phyloP scores from a whole-genome alignment of 37 sponge, comb jelly and placozoan species.

The Mnemiopsis leidyi region DNA sequence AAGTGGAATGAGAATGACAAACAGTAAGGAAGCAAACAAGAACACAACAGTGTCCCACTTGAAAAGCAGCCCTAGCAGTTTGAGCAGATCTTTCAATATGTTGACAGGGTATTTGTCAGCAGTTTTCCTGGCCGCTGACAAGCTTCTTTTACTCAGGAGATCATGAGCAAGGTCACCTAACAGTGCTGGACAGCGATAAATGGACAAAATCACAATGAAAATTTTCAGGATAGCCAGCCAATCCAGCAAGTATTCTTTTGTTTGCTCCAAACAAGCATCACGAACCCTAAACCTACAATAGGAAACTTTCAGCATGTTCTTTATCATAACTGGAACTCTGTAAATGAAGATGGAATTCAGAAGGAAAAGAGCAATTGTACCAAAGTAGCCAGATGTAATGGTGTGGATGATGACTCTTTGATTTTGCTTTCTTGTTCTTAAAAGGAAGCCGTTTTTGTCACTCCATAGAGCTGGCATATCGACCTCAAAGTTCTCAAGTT shows the following conservation, averaged over 20 bases:
- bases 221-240: constrained; percentile 32
- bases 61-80: neutral
- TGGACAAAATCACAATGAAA: neutral
- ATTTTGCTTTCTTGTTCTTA: constrained; percentile 51
- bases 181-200: constrained; percentile 39
- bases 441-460: constrained; percentile 25
- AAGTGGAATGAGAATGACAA: constrained; percentile 50
- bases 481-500: neutral
- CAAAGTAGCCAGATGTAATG: constrained; percentile 40
- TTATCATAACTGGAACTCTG: constrained; percentile 24
- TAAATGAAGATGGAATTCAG: constrained; percentile 19
- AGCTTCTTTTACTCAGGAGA: constrained; percentile 12
- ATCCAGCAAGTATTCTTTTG: neutral
- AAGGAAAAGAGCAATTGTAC: constrained; percentile 9
- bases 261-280: constrained; percentile 25
- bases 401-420: constrained; percentile 53
- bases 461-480: neutral
- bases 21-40: constrained; percentile 26
- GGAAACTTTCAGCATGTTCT: neutral
- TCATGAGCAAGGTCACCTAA: constrained; percentile 40
- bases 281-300: neutral
- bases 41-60: constrained; percentile 54
- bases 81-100: neutral
- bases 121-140: constrained; percentile 24
- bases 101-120: neutral